Evolutionary conservation across 1,140 invertebrate genomes (phyloP), one percentile per base, ranked within the genome.

Genomic region (Chironomus tepperi): DNA sequence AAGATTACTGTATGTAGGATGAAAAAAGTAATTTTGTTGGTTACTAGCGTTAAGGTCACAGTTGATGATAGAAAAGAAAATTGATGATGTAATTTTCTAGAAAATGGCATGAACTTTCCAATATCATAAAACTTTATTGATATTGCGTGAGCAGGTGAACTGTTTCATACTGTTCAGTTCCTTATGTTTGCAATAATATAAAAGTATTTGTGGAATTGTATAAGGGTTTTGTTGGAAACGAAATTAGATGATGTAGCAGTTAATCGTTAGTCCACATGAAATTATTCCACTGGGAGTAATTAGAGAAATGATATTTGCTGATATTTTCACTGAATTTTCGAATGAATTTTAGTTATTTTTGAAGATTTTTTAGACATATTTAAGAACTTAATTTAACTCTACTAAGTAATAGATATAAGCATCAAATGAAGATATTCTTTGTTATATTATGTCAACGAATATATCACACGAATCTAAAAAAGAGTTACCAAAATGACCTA

Each of bases 121-220:
- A 70, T 18, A 70, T 70, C 16, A 70, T 70, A 18, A 70, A 70
- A 70, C 19, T 70, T 70, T 70, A 70, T 70, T 70, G 65, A 70
- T 70, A 70, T 70, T 70, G 65, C 65, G 16, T 18, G 19, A 21
- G 65, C 65, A 70, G 65, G 65, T 70, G 65, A 67, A 18, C 47
- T 57, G 47, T 57, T 12, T 57, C 47, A 57, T 57, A 12, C 7
- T 1, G 47, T n/a, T 12, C 2, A 2, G 1, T 10, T n/a, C 7
- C 9, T 57, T 57, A 12, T n/a, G 2, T 12, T n/a, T 3, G 64
- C 18, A n/a, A 18, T 10, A 21, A 15, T 7, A 18, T 9, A 70
- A 70, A 67, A 1, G 47, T n/a, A 7, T 57, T 57, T 10, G 5
- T 34, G 47, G n/a, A 57, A 57, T 57, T 8, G 12, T 57, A 15